phyloP scores from a whole-genome alignment of 2,113 vertebrate species.

The Noctilio leporinus region DNA sequence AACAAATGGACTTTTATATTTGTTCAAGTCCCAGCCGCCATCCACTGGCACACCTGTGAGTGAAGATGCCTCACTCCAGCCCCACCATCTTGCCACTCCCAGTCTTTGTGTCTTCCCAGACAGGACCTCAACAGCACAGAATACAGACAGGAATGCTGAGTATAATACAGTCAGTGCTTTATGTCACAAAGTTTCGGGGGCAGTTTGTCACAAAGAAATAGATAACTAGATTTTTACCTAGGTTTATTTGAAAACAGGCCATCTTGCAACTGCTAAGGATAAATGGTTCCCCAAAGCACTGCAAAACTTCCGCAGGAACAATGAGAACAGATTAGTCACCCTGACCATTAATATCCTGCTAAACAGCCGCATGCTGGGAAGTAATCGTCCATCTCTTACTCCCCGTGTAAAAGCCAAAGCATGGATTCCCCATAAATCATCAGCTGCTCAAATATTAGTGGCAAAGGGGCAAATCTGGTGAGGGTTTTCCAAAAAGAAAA shows the following conservation, averaged over 20 bases:
- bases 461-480: slow-evolving; percentile 36
- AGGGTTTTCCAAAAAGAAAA: slow-evolving; percentile 43
- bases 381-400: slow-evolving; percentile 61
- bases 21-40: neutral
- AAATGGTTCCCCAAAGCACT: slow-evolving; percentile 69
- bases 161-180: neutral
- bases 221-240: slow-evolving; percentile 36
- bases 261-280: slow-evolving; percentile 66
- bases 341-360: slow-evolving; percentile 71
- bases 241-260: slow-evolving; percentile 56
- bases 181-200: neutral
- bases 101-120: neutral
- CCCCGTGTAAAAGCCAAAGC: slow-evolving; percentile 57
- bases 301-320: slow-evolving; percentile 69
- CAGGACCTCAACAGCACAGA: neutral
- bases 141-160: neutral
- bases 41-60: no score
- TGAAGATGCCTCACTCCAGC: neutral
- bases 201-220: neutral
- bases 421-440: slow-evolving; percentile 63
- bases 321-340: slow-evolving; percentile 68
- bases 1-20: neutral
- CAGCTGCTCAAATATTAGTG: slow-evolving; percentile 46
- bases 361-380: slow-evolving; percentile 68
- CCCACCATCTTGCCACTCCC: no score